Percentiles rank a stretch among this genome's conserved stretches.
Evolutionary conservation across 2,113 vertebrate genomes (phyloP).

Genomic region (Catharus fuscescens): DNA sequence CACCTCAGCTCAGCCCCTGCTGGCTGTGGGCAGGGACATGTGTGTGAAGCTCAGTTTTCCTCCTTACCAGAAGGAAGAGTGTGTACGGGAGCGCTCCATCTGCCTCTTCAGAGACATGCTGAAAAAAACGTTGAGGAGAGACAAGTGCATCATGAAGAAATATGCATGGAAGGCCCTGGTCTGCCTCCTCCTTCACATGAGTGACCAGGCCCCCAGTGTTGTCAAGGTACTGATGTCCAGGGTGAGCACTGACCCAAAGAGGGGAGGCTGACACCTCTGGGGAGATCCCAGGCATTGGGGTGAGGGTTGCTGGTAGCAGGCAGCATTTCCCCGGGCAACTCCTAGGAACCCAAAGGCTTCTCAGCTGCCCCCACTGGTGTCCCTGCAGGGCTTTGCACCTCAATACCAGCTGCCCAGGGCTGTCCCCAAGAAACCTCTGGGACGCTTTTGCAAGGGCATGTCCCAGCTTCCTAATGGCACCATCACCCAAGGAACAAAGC

Average conservation of each 20-base stretch:
- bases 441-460: rapidly evolving
- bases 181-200: not conserved
- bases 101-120: not conserved
- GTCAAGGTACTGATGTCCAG: not conserved
- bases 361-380: not conserved
- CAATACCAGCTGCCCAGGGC: too few species aligned
- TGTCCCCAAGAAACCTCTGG: not conserved
- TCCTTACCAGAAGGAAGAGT: not conserved
- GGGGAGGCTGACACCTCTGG: not conserved
- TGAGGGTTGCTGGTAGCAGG: not conserved
- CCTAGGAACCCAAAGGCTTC: not conserved
- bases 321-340: not conserved
- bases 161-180: not conserved
- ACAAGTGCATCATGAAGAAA: rapidly evolving
- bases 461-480: not conserved
- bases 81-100: not conserved
- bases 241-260: not conserved
- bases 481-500: not conserved
- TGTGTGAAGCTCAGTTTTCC: not conserved
- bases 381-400: not conserved
- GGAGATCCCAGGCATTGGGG: rapidly evolving
- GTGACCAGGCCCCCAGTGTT: not conserved
- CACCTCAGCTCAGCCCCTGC: not conserved
- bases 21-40: rapidly evolving
- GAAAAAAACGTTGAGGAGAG: rapidly evolving